These are phyloP conservation scores for Protomyctophum bolini DNA, from an alignment of 2,113 vertebrate species.

Conservation along the genomic window DNA sequence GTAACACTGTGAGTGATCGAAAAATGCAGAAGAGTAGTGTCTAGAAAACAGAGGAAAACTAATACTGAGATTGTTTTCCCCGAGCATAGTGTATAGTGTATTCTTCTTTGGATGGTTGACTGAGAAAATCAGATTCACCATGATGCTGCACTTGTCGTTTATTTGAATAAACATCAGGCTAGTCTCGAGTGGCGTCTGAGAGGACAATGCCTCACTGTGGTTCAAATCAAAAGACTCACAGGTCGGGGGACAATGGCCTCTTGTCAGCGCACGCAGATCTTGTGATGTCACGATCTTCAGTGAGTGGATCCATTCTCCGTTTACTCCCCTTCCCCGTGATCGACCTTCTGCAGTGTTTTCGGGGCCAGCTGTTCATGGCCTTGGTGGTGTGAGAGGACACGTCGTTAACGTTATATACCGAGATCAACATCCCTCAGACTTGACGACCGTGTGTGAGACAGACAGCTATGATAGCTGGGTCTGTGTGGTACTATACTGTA, in stretches of 20 bases:
- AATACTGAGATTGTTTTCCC: conserved; percentile 8
- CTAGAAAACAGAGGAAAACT: conserved; percentile 6
- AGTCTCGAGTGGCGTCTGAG: conserved; percentile 72
- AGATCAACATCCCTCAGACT: conserved; percentile 47
- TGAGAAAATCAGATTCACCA: conserved; percentile 42
- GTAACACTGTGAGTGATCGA: conserved; percentile 10
- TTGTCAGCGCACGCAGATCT: conserved; percentile 44
- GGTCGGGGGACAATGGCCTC: conserved; percentile 56
- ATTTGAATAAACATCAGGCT: conserved; percentile 68
- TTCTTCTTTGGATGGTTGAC: conserved; percentile 7
- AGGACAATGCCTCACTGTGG: conserved; percentile 67
- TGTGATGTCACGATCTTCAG: conserved; percentile 55
- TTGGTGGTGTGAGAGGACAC: conserved; percentile 37
- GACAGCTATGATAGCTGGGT: too few relatives aligned
- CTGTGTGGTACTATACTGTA: conserved; percentile 29
- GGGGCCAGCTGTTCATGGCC: background rate
- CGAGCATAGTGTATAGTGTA: background rate
- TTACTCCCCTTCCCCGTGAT: background rate
- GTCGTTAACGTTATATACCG: background rate
- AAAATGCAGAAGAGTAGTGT: conserved; percentile 38
- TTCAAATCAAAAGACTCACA: conserved; percentile 65
- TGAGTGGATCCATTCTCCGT: conserved; percentile 47
- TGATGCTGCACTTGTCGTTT: conserved; percentile 58
- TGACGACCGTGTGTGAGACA: conserved; percentile 43
- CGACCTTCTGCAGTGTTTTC: too few relatives aligned